phyloP scores from a whole-genome alignment of 2,888 invertebrate species.

The Panzeria rudis region DNA sequence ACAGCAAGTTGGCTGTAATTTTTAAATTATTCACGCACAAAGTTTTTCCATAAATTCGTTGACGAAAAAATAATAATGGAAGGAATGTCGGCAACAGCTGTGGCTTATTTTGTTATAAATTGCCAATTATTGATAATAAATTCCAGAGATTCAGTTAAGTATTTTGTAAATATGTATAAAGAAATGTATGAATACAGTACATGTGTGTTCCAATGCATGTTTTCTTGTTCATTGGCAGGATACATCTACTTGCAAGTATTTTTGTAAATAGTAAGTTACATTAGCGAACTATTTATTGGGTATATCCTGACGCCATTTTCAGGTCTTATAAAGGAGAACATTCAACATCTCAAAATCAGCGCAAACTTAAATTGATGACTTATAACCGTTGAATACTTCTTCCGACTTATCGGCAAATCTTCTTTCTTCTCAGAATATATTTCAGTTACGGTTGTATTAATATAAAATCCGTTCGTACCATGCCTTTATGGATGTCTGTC shows the following conservation, averaged over 20 bases:
- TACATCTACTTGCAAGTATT: background rate
- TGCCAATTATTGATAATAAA: conserved; percentile 81
- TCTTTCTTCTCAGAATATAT: too few relatives aligned
- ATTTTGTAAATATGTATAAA: conserved; percentile 21
- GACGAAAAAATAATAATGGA: background rate
- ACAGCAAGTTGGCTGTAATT: background rate
- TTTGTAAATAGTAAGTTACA: too few relatives aligned
- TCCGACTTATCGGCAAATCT: too few relatives aligned
- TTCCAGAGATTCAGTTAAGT: conserved; percentile 77
- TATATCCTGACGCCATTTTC: too few relatives aligned
- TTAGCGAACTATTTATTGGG: too few relatives aligned
- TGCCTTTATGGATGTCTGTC: too few relatives aligned
- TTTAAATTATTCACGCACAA: conserved; percentile 55
- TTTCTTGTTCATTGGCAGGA: background rate
- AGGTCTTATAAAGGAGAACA: too few relatives aligned
- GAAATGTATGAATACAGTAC: background rate
- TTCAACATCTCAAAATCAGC: too few relatives aligned
- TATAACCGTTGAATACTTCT: too few relatives aligned
- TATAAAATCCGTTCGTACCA: too few relatives aligned
- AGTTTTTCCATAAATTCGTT: background rate
- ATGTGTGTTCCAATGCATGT: background rate
- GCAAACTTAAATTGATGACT: too few relatives aligned
- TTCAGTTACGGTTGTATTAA: too few relatives aligned
- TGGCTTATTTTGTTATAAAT: conserved; percentile 68
- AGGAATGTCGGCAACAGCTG: conserved; percentile 50